Conservation (phyloP, 2,797 vertebrate genomes). For the Triplophysa bombifrons region DNA sequence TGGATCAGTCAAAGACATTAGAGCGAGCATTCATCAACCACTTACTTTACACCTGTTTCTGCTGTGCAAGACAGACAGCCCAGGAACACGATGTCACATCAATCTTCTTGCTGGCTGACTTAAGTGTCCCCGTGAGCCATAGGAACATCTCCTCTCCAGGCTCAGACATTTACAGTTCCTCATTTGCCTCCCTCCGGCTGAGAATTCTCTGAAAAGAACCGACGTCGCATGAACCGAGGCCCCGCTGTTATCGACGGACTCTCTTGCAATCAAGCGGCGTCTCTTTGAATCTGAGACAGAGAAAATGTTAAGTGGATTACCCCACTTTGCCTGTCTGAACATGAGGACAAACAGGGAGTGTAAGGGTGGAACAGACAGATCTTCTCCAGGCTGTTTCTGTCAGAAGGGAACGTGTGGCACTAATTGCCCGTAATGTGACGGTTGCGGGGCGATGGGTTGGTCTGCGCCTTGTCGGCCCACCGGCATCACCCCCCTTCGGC, state of each 20-base stretch:
- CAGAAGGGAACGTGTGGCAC: slow-evolving; percentile 39
- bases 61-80: slow-evolving; percentile 71
- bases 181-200: slow-evolving; percentile 47
- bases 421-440: slow-evolving; percentile 69
- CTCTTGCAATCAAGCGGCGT: slow-evolving; percentile 26
- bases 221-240: slow-evolving; percentile 43
- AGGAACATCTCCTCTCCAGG: slow-evolving; percentile 59
- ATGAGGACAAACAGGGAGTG: slow-evolving; percentile 3
- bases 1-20: slow-evolving; percentile 75
- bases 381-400: slow-evolving; percentile 54
- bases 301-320: slow-evolving; percentile 36
- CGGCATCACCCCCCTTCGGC: slow-evolving; percentile 52
- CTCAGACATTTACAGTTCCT: slow-evolving; percentile 62
- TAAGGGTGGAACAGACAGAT: not conserved
- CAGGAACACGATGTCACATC: slow-evolving; percentile 66
- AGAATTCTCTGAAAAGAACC: slow-evolving; percentile 60
- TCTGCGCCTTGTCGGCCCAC: slow-evolving; percentile 47
- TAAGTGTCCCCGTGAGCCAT: slow-evolving; percentile 63
- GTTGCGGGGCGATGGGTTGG: slow-evolving; percentile 65
- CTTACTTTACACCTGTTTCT: slow-evolving; percentile 76
- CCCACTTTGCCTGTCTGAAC: slow-evolving; percentile 12
- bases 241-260: slow-evolving; percentile 16
- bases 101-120: slow-evolving; percentile 60
- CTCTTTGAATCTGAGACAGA: slow-evolving; percentile 24
- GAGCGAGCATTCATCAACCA: slow-evolving; percentile 76